phyloP scores from a whole-genome alignment of 1,140 invertebrate species.

The Camponotus floridanus region DNA sequence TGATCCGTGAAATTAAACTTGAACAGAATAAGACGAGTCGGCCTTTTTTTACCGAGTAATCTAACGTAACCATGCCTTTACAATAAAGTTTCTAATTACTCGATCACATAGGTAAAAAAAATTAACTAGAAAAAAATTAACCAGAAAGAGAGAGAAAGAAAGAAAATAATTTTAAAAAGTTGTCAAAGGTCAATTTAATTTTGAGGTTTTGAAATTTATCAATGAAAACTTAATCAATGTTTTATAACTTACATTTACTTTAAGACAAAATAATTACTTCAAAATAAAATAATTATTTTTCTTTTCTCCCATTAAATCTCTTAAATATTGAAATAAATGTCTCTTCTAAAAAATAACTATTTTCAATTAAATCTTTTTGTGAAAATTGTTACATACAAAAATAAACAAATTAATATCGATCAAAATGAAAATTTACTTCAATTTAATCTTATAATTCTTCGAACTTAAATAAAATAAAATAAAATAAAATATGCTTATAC shows the following conservation, averaged over 20 bases:
- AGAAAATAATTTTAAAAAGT: neutral
- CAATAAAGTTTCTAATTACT: slow-evolving; percentile 7
- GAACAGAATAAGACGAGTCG: slow-evolving; percentile 2
- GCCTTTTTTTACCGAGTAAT: slow-evolving; percentile 15
- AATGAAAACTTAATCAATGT: no score
- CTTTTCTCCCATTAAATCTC: no score
- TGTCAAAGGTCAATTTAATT: no score
- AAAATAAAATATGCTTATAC: neutral
- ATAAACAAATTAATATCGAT: neutral
- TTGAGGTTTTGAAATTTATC: no score
- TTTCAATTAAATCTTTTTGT: neutral
- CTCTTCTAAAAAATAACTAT: neutral
- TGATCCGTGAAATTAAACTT: slow-evolving; percentile 38
- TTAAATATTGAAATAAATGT: no score
- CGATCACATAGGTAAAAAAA: neutral
- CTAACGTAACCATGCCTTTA: neutral
- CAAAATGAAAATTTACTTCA: neutral
- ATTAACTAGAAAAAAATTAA: neutral
- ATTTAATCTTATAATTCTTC: neutral
- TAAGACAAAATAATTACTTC: no score
- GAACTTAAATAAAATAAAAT: neutral
- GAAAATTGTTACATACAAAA: neutral
- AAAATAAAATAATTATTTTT: no score
- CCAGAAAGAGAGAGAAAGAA: neutral
- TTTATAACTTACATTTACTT: no score